Evolutionary conservation across 2,797 vertebrate species (phyloP).

Genomic region (Pristis pectinata): DNA sequence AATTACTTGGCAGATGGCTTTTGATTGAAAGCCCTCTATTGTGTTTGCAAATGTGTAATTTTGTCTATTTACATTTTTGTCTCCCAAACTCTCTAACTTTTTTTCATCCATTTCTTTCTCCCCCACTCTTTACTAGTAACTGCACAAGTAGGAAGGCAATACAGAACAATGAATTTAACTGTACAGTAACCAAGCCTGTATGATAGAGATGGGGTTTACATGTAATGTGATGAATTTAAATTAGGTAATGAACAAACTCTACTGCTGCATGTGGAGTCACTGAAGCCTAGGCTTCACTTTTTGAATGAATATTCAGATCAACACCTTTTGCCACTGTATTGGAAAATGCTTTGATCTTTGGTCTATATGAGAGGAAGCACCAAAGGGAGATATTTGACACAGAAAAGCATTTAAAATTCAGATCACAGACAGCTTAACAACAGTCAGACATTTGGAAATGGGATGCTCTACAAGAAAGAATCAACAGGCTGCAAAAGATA

Average conservation of each 20-base stretch:
- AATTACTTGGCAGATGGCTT: background rate
- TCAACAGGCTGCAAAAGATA: background rate
- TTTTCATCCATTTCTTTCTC: background rate
- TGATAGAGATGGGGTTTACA: background rate
- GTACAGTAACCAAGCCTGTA: background rate
- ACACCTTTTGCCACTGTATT: background rate
- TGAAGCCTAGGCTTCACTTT: background rate
- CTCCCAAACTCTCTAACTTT: background rate
- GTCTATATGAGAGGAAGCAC: background rate
- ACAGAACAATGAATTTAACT: background rate
- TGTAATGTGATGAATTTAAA: background rate
- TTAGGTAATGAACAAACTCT: background rate
- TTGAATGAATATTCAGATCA: background rate
- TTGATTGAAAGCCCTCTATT: background rate
- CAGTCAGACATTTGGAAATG: background rate
- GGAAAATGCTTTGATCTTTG: background rate
- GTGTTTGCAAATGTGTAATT: background rate
- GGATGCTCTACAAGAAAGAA: background rate
- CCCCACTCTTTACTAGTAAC: background rate
- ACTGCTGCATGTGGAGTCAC: background rate
- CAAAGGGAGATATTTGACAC: background rate
- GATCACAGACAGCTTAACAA: background rate
- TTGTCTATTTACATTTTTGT: background rate
- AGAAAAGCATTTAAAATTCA: background rate
- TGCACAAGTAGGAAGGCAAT: background rate